Evolutionary conservation across 2,888 invertebrate genomes (phyloP).

Genomic region (Tachina lurida): DNA sequence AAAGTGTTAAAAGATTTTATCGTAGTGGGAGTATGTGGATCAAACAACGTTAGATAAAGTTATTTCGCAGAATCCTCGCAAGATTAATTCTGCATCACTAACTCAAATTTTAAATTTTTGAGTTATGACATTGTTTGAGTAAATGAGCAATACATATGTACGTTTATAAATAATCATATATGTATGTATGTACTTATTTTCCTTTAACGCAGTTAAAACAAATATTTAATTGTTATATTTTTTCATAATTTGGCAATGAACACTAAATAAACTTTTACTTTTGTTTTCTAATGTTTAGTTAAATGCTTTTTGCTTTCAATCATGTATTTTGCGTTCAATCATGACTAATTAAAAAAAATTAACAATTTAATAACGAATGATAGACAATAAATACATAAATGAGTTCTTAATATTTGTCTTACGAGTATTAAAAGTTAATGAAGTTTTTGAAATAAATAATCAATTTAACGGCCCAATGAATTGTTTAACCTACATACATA

Average conservation of each 20-base stretch:
- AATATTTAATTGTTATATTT: conserved; percentile 1
- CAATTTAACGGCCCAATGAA: conserved; percentile 48
- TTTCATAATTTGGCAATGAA: conserved; percentile 59
- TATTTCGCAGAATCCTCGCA: background rate
- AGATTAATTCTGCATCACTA: too few species aligned
- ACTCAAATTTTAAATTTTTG: too few species aligned
- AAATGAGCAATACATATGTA: too few species aligned
- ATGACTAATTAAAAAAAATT: conserved; percentile 19
- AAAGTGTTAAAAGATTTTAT: background rate
- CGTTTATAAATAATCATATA: too few species aligned
- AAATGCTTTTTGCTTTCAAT: conserved; percentile 4
- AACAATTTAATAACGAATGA: conserved; percentile 5
- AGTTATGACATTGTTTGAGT: too few species aligned
- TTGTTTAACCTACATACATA: conserved; percentile 16
- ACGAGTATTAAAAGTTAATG: conserved; percentile 13
- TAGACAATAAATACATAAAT: background rate
- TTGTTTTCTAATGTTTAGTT: conserved; percentile 30
- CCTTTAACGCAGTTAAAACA: background rate
- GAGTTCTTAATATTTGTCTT: conserved; percentile 9
- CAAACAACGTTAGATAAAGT: background rate
- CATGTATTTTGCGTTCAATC: conserved; percentile 10
- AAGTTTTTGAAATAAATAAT: conserved; percentile 32
- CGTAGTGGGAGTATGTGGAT: background rate
- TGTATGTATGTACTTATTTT: background rate
- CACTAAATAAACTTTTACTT: conserved; percentile 66